Percentiles rank a stretch among this genome's conserved stretches.
phyloP scores from a whole-genome alignment of 2,113 vertebrate genomes.

The Fregetta grallaria region DNA sequence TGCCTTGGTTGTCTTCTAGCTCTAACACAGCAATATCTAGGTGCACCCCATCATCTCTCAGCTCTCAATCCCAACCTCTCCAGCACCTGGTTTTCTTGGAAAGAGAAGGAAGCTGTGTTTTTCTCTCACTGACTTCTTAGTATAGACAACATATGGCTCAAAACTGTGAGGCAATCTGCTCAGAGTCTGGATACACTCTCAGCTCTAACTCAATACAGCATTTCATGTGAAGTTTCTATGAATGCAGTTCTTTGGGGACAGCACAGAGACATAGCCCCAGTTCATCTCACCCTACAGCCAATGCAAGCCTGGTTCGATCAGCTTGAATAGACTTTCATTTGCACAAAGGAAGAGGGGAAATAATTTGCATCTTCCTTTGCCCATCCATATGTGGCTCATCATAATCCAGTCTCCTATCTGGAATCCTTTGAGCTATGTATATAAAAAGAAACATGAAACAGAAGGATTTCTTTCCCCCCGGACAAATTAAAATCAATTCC shows the following conservation, averaged over 20 bases:
- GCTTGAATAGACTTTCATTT: not conserved
- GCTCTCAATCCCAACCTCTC: not conserved
- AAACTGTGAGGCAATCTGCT: slow-evolving; percentile 58
- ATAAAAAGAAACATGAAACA: slow-evolving; percentile 7
- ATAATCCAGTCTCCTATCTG: not conserved
- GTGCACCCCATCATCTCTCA: not conserved
- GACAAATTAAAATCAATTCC: slow-evolving; percentile 39
- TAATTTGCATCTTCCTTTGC: not conserved
- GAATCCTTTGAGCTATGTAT: not conserved
- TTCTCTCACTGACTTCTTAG: slow-evolving; percentile 22
- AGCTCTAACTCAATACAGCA: not conserved
- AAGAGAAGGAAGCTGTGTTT: slow-evolving; percentile 36
- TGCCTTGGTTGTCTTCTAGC: not conserved
- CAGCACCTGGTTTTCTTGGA: slow-evolving; percentile 22
- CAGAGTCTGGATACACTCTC: slow-evolving; percentile 13
- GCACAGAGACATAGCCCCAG: not conserved
- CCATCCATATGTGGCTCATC: not conserved
- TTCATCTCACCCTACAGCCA: not conserved
- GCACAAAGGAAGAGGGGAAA: not conserved
- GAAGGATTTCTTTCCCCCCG: not conserved
- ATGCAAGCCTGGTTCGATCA: not conserved
- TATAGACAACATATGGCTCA: slow-evolving; percentile 59
- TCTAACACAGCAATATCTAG: not conserved
- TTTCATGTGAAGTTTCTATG: not conserved
- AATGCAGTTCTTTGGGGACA: not conserved